Percentiles rank a stretch among this genome's conserved stretches.
These are phyloP conservation scores for Tachysurus fulvidraco DNA, from an alignment of 2,113 vertebrate genomes.

Conservation along the genomic window DNA sequence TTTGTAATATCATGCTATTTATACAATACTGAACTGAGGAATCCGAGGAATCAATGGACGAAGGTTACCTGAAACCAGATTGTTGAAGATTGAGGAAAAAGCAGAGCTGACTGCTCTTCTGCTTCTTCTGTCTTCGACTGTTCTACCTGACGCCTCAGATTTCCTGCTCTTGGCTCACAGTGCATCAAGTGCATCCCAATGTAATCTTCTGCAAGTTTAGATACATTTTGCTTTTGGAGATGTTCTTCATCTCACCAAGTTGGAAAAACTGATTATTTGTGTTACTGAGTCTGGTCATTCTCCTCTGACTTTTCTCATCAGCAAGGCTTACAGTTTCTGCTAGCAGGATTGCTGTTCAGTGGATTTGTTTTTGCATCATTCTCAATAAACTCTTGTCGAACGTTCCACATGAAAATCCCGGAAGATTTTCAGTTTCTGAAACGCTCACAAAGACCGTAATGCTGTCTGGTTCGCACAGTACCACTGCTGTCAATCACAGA, in stretches of 20 bases:
- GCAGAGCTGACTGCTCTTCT: neutral
- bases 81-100: neutral
- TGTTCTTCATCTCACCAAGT: neutral
- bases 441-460: too few relatives aligned
- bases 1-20: neutral
- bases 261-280: neutral
- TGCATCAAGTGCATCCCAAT: neutral
- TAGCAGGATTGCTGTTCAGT: neutral
- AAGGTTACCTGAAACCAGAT: neutral
- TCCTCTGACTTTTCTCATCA: neutral
- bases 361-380: neutral
- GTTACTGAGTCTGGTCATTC: neutral
- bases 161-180: neutral
- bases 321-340: neutral
- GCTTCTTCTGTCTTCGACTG: neutral
- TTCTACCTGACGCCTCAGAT: neutral
- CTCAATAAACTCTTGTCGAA: too few relatives aligned
- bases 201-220: neutral
- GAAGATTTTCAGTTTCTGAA: too few relatives aligned
- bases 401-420: too few relatives aligned
- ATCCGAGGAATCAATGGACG: neutral
- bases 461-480: too few relatives aligned
- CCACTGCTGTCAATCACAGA: too few relatives aligned
- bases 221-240: neutral
- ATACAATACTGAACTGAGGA: neutral